Base-by-base conservation (phyloP, 2,113 vertebrate genomes). In the Taxidea taxus region DNA sequence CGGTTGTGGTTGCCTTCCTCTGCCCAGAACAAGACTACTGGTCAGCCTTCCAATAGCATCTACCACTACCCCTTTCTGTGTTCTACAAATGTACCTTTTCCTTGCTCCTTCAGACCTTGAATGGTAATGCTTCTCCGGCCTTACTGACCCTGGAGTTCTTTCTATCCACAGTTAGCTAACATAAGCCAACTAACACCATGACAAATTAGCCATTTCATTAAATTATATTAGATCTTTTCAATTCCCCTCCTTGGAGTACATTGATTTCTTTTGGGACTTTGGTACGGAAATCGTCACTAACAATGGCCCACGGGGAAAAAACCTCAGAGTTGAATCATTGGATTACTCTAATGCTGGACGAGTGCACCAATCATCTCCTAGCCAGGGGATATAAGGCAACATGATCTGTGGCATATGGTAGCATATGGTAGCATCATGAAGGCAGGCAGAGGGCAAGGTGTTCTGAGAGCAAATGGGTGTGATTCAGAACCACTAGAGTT, bases 61-160 rank as follows among this genome's bases (percentile, higher is more conserved):
- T 64, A 4, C 2, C 31, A 15, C 11, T 66, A 10, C 23, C 7
- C 12, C 20, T 15, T 58, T 92, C 7, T 51, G 7, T 10, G 8
- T 31, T 56, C 4, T 1, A 31, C 11, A 25, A 27, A 34, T 12
- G 12, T 0, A 27, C n/a, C 34, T 27, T 39, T 3, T 25, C 4
- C 9, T 86, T 44, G 11, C 4, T 18, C 23, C 44, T 92, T 92
- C 49, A 74, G 37, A 47, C 5, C 6, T 54, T 3, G 1, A 0
- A 2, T 14, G 6, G 27, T 51, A 14, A 44, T 34, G 18, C 20
- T 58, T 51, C 27, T 6, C 4, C 13, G 5, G 6, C 0, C 1
- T 27, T 58, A 21, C 3, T 80, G 29, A 80, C 62, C n/a, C 25
- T 3, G 4, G 16, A 7, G 23, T 9, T 60, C 60, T 93, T 78